Percentiles rank a stretch among this genome's conserved stretches.
These are phyloP conservation scores for Dunckerocampus dactyliophorus DNA, from an alignment of 2,113 vertebrate genomes.

Conservation along the genomic window DNA sequence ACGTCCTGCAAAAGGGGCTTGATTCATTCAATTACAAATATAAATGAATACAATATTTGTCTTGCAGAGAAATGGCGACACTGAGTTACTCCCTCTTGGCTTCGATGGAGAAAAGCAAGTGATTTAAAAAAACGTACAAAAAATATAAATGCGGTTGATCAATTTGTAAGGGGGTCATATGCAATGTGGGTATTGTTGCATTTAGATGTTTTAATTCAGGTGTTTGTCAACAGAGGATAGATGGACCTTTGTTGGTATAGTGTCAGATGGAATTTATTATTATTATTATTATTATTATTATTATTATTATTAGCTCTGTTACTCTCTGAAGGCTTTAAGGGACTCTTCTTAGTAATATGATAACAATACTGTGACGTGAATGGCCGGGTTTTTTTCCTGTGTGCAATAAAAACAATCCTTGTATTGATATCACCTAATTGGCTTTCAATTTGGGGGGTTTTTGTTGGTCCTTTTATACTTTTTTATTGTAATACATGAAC, in stretches of 20 bases:
- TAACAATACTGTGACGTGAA: conserved; percentile 13
- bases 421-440: conserved; percentile 1
- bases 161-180: conserved; percentile 24
- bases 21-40: background rate
- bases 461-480: background rate
- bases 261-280: background rate
- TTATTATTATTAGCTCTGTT: background rate
- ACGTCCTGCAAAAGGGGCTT: background rate
- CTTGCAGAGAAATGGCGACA: conserved; percentile 68
- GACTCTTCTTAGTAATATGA: conserved; percentile 15
- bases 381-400: conserved; percentile 59
- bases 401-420: conserved; percentile 62
- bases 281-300: no score
- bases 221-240: conserved; percentile 4
- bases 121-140: background rate
- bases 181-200: conserved; percentile 19
- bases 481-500: no score
- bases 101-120: conserved; percentile 3
- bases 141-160: background rate
- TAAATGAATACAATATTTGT: conserved; percentile 1
- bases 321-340: conserved; percentile 11
- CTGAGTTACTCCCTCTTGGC: conserved; percentile 28
- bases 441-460: background rate
- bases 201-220: conserved; percentile 6
- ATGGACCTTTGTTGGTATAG: background rate